Evolutionary conservation across 1,140 invertebrate genomes (phyloP).

Genomic region (Heliconius melpomene): DNA sequence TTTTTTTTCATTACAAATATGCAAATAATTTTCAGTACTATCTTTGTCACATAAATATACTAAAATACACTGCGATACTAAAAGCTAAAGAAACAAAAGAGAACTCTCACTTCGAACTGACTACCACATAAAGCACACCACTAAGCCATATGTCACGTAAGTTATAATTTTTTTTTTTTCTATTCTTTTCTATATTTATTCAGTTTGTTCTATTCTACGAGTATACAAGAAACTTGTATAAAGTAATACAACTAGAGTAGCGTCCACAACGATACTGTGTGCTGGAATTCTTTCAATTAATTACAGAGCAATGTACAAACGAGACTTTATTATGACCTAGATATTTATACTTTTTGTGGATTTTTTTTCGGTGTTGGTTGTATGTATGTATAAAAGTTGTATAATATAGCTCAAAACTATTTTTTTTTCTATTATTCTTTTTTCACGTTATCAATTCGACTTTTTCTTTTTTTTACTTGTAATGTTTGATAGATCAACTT

Average conservation of each 20-base stretch:
- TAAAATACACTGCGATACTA: too few relatives aligned
- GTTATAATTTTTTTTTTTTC: not conserved
- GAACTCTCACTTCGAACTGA: too few relatives aligned
- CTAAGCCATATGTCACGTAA: not conserved
- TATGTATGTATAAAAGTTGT: too few relatives aligned
- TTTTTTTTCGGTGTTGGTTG: too few relatives aligned
- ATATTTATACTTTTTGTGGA: not conserved
- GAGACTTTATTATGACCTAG: constrained; percentile 1
- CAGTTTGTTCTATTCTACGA: not conserved
- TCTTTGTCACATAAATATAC: too few relatives aligned
- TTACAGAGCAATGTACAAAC: not conserved
- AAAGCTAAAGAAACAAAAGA: not conserved
- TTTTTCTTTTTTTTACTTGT: too few relatives aligned
- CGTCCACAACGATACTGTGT: not conserved
- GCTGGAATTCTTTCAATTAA: constrained; percentile 12
- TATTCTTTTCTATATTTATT: not conserved
- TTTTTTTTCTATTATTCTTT: too few relatives aligned
- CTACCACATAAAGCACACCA: not conserved
- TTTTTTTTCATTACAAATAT: too few relatives aligned
- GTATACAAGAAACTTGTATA: not conserved
- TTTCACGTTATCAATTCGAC: too few relatives aligned
- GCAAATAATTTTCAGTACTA: too few relatives aligned
- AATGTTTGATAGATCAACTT: too few relatives aligned
- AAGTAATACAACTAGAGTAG: not conserved
- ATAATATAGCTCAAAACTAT: too few relatives aligned